These are phyloP conservation scores for Eupelmus urozonus DNA, from an alignment of 2,888 invertebrate species.

Conservation along the genomic window DNA sequence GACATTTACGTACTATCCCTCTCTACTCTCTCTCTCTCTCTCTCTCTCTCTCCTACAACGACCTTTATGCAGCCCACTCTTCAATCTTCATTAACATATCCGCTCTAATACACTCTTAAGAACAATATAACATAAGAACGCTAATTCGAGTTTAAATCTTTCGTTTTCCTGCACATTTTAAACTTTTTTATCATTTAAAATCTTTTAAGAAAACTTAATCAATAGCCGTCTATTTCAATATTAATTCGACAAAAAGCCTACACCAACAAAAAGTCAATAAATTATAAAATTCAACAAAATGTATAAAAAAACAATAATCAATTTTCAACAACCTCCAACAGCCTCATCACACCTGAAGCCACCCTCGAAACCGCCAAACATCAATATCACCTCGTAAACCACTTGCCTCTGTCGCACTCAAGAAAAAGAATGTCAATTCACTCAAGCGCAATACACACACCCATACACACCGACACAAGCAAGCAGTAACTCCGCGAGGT, in stretches of 20 bases:
- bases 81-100: constrained; percentile 34
- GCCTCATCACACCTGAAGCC: no score
- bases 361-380: no score
- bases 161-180: not conserved
- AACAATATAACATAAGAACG: not conserved
- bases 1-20: not conserved
- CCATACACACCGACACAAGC: no score
- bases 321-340: not conserved
- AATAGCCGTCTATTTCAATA: no score
- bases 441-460: no score
- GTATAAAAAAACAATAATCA: not conserved
- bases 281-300: not conserved
- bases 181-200: no score
- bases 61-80: not conserved
- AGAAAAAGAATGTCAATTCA: no score
- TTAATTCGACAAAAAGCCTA: no score
- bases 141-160: constrained; percentile 31
- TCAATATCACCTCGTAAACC: no score
- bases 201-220: no score
- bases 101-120: not conserved
- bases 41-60: not conserved
- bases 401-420: no score
- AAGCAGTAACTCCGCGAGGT: no score
- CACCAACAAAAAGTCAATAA: not conserved
- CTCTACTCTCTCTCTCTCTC: not conserved